phyloP scores from a whole-genome alignment of 2,113 vertebrate species.

The Malurus alboscapulatus region DNA sequence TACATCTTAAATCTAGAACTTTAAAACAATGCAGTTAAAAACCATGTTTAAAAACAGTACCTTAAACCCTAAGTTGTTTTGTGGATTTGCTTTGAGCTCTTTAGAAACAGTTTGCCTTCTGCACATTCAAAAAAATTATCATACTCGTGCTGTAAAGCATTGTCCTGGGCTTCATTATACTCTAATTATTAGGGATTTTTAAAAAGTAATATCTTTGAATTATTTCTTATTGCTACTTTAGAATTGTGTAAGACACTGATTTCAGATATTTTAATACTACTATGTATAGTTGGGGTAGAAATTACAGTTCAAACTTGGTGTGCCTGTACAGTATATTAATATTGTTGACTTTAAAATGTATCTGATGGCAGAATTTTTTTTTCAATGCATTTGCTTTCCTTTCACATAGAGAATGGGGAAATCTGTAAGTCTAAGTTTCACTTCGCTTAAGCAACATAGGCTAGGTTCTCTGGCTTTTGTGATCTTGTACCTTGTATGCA shows the following conservation, averaged over 20 bases:
- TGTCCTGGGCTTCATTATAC: neutral
- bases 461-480: neutral
- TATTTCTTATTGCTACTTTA: neutral
- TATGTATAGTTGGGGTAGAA: neutral
- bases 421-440: slow-evolving; percentile 87
- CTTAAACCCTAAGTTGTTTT: neutral
- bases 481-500: neutral
- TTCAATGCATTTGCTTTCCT: slow-evolving; percentile 75
- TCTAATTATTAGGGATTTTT: neutral
- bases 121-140: neutral
- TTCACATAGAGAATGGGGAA: slow-evolving; percentile 93
- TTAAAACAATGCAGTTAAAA: neutral
- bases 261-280: neutral
- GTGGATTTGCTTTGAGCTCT: neutral
- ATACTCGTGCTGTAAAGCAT: neutral
- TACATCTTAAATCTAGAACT: neutral
- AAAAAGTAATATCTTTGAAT: neutral
- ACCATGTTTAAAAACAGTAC: neutral
- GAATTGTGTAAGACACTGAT: neutral
- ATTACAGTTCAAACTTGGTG: neutral
- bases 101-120: neutral
- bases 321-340: neutral
- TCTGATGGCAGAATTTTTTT: neutral
- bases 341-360: neutral
- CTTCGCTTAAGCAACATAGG: neutral